Conservation (phyloP, 1,140 invertebrate species). For the Asbolus verrucosus region DNA sequence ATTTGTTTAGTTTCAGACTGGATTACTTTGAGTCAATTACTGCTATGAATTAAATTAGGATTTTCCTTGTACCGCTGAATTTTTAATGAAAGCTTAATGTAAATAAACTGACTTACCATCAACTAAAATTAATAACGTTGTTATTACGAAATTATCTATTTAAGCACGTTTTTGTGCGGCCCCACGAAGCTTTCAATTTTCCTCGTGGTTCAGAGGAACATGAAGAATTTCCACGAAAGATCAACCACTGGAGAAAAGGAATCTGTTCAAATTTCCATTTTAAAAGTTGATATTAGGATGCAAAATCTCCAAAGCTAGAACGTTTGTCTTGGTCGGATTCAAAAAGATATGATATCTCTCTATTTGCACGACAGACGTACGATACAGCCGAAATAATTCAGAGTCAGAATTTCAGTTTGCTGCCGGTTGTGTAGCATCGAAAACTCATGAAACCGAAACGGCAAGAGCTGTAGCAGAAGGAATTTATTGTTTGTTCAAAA, state of each 20-base stretch:
- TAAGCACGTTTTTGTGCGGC: too few species aligned
- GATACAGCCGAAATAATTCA: constrained; percentile 32
- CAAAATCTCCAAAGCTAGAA: constrained; percentile 12
- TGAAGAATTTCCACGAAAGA: constrained; percentile 8
- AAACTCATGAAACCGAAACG: constrained; percentile 22
- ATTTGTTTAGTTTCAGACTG: too few species aligned
- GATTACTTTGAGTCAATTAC: too few species aligned
- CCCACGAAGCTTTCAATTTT: not conserved
- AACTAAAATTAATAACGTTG: too few species aligned
- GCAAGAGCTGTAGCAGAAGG: constrained; percentile 18
- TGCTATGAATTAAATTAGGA: too few species aligned
- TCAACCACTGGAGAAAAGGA: not conserved
- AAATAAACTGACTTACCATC: too few species aligned
- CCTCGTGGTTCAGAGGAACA: not conserved
- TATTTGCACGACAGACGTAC: constrained; percentile 35
- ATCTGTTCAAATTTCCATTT: constrained; percentile 31
- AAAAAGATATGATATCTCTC: constrained; percentile 38
- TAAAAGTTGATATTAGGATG: constrained; percentile 35
- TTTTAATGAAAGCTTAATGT: too few species aligned
- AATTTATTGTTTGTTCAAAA: constrained; percentile 50
- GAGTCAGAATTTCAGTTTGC: constrained; percentile 15
- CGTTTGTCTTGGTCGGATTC: constrained; percentile 37
- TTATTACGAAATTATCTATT: too few species aligned
- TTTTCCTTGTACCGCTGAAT: too few species aligned
- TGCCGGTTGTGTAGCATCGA: constrained; percentile 14